phyloP scores from a whole-genome alignment of 2,113 vertebrate species.

The Entosphenus tridentatus region DNA sequence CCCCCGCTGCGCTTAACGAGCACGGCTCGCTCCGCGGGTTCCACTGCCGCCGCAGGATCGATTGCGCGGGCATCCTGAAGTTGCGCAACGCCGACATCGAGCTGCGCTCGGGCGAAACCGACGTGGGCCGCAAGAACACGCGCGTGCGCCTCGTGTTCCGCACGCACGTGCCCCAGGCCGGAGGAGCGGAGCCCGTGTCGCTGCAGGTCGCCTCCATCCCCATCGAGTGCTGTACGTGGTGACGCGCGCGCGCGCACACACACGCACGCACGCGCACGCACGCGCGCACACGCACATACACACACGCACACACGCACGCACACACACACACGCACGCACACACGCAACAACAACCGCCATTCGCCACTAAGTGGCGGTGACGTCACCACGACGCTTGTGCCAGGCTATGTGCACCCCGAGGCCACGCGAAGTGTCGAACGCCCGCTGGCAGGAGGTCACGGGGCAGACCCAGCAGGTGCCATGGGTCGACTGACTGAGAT shows the following conservation, averaged over 20 bases:
- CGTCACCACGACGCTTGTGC: too few species aligned
- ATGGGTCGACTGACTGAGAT: too few species aligned
- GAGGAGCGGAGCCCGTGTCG: constrained; percentile 43
- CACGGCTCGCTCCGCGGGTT: background rate
- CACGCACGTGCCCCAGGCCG: constrained; percentile 60
- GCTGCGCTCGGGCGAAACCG: constrained; percentile 83
- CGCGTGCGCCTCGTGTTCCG: constrained; percentile 75
- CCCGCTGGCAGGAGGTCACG: too few species aligned
- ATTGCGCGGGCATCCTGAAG: constrained; percentile 88
- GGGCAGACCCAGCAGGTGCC: too few species aligned
- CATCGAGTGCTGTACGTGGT: constrained; percentile 77
- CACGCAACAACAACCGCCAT: too few species aligned
- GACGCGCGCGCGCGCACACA: background rate
- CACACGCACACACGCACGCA: too few species aligned
- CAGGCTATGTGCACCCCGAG: too few species aligned
- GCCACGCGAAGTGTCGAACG: too few species aligned
- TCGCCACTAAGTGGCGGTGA: too few species aligned
- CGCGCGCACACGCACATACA: too few species aligned
- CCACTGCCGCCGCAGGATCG: constrained; percentile 35
- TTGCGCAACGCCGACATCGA: constrained; percentile 87
- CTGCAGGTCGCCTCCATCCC: constrained; percentile 72
- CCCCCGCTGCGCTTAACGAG: too few species aligned
- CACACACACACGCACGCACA: too few species aligned
- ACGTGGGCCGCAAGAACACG: constrained; percentile 89
- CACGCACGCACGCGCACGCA: background rate